Base-by-base conservation (phyloP, 2,797 vertebrate genomes). In the Podarcis siculus region DNA sequence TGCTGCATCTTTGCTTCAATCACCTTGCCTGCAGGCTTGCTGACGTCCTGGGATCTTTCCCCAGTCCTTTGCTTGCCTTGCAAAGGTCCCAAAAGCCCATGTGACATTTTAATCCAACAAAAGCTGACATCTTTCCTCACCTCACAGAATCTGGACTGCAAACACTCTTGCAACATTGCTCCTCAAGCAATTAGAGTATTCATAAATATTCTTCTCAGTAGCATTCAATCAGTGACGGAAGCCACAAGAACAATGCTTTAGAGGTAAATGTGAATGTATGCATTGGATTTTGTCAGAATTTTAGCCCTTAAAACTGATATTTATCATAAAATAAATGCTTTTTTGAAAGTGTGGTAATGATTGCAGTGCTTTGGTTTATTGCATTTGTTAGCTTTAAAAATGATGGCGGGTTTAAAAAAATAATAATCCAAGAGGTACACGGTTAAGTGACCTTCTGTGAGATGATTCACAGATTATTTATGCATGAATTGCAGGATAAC, bases 381-480 rank as follows among this genome's bases (percentile, higher is more conserved):
- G 82, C 87, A 83, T 12, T 27, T 32, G 87, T 19, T 3, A 58
- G 0, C 83, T 90, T 84, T 91, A 93, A 92, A 75, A 58, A 15
- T 64, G 66, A 17, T 25, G 35, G 10, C 8, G 25, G 17, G 25
- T 66, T 76, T 69, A 9, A 42, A 58, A 55, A 8, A 55, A 86
- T 35, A 66, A 66, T 66, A 76, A 76, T 76, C 32, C 25, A 27
- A 42, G 45, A 64, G 69, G 49, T 27, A 81, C 71, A 13, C 61
- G 91, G 64, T 87, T 42, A 91, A 89, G 27, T 87, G 89, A 93
- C 88, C 86, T 93, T 94, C 91, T 79, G 12, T 89, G 71, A 49
- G n/a, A 89, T 94, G 93, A 93, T 83, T 91, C 89, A 93, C 58
- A 55, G 58, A 85, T 91, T 86, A 82, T 91, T 91, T 92, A 86